These are phyloP conservation scores for Busseola fusca DNA, from an alignment of 2,888 invertebrate genomes.

Conservation along the genomic window DNA sequence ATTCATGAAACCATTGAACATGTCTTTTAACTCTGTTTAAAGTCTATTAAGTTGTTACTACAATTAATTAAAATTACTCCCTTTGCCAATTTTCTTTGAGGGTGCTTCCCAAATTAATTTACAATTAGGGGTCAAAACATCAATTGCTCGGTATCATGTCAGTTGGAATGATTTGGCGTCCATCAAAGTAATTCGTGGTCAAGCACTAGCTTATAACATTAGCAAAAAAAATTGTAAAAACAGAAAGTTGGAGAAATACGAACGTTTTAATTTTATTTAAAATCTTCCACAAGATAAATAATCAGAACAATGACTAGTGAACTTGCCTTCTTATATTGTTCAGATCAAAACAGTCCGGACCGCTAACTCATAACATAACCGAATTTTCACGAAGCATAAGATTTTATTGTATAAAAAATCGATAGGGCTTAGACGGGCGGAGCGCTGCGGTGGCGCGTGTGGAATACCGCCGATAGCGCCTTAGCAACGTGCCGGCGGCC, in stretches of 20 bases:
- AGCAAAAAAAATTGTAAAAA: too few species aligned
- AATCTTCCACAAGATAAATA: not conserved
- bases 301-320: not conserved
- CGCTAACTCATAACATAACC: slow-evolving; percentile 3
- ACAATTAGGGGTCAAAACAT: slow-evolving; percentile 51
- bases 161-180: slow-evolving; percentile 25
- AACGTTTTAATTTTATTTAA: slow-evolving; percentile 1
- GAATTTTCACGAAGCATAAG: slow-evolving; percentile 24
- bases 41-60: slow-evolving; percentile 45
- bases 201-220: too few species aligned
- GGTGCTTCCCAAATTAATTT: slow-evolving; percentile 43
- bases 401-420: slow-evolving; percentile 74
- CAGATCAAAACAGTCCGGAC: not conserved
- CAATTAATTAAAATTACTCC: slow-evolving; percentile 40
- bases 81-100: slow-evolving; percentile 31
- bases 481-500: slow-evolving; percentile 82
- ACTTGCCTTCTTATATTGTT: not conserved
- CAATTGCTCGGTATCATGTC: slow-evolving; percentile 32
- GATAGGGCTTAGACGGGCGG: slow-evolving; percentile 79
- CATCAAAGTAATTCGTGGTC: slow-evolving; percentile 15
- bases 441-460: slow-evolving; percentile 70
- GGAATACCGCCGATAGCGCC: slow-evolving; percentile 78
- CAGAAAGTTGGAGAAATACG: not conserved
- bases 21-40: slow-evolving; percentile 27
- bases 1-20: slow-evolving; percentile 17